phyloP scores from a whole-genome alignment of 2,888 invertebrate genomes.

The Coenonympha glycerion region DNA sequence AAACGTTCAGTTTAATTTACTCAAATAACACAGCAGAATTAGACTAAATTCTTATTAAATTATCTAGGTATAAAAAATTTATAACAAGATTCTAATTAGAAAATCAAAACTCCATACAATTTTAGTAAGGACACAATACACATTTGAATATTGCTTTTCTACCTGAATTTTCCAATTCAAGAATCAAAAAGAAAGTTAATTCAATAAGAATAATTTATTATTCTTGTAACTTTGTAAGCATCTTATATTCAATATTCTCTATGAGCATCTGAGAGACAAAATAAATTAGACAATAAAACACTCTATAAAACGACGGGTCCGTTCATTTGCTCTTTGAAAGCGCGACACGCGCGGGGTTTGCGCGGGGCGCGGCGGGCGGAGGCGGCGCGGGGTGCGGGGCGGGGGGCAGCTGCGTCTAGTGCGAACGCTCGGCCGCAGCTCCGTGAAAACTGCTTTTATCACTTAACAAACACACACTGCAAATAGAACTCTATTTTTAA shows the following conservation, averaged over 20 bases:
- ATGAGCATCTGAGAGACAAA: not conserved
- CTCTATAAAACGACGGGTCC: constrained; percentile 1
- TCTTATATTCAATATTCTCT: too few species aligned
- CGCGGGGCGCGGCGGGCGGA: constrained; percentile 36
- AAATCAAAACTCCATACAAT: not conserved
- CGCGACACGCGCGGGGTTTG: constrained; percentile 66
- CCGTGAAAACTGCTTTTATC: constrained; percentile 64
- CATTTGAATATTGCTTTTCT: not conserved
- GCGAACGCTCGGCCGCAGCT: constrained; percentile 57
- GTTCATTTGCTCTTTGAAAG: constrained; percentile 41
- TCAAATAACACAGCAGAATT: too few species aligned
- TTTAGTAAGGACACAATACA: not conserved
- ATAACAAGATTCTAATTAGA: too few species aligned
- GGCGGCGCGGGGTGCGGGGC: constrained; percentile 34
- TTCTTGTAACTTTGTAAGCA: too few species aligned
- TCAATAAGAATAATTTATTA: too few species aligned
- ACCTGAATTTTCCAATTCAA: not conserved
- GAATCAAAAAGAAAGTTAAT: not conserved
- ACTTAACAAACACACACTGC: constrained; percentile 33
- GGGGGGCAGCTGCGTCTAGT: constrained; percentile 70
- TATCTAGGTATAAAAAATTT: too few species aligned
- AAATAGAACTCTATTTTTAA: constrained; percentile 28
- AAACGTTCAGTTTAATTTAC: too few species aligned
- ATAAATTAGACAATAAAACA: not conserved
- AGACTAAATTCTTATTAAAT: too few species aligned